A percentile compares a stretch with the other conserved stretches of the same genome.
Evolutionary conservation across 2,888 invertebrate genomes (phyloP).

Genomic region (Tetragonisca angustula): DNA sequence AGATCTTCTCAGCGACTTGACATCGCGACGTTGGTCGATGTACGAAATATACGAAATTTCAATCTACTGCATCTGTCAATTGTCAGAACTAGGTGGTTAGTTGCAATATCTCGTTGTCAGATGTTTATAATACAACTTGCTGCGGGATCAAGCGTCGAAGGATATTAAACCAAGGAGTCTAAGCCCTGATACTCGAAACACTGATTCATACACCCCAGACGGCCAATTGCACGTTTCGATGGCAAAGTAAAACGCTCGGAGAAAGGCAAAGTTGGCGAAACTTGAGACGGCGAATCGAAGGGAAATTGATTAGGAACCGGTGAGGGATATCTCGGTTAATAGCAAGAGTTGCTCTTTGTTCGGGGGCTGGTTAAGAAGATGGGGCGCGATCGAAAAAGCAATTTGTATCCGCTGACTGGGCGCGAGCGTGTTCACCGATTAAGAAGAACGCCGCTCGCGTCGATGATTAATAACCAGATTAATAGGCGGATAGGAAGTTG

Average conservation of each 20-base stretch:
- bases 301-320: constrained; percentile 41
- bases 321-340: constrained; percentile 43
- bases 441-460: constrained; percentile 75
- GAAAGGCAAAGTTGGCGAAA: background rate
- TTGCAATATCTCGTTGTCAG: too few relatives aligned
- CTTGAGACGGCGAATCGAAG: constrained; percentile 28
- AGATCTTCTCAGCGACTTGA: background rate
- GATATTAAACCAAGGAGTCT: background rate
- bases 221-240: background rate
- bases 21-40: background rate
- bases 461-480: constrained; percentile 81
- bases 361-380: constrained; percentile 48
- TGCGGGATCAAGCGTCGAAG: background rate
- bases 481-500: constrained; percentile 76
- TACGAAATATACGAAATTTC: background rate
- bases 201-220: background rate
- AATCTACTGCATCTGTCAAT: too few relatives aligned
- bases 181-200: background rate
- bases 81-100: too few relatives aligned
- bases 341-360: constrained; percentile 53
- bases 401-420: constrained; percentile 64
- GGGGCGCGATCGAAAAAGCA: constrained; percentile 44
- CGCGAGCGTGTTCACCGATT: constrained; percentile 71
- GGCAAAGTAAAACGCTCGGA: background rate
- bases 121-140: too few relatives aligned